These are phyloP conservation scores for Heliocidaris erythrogramma DNA, from an alignment of 35 echinoderm and acorn worm species.

Conservation along the genomic window DNA sequence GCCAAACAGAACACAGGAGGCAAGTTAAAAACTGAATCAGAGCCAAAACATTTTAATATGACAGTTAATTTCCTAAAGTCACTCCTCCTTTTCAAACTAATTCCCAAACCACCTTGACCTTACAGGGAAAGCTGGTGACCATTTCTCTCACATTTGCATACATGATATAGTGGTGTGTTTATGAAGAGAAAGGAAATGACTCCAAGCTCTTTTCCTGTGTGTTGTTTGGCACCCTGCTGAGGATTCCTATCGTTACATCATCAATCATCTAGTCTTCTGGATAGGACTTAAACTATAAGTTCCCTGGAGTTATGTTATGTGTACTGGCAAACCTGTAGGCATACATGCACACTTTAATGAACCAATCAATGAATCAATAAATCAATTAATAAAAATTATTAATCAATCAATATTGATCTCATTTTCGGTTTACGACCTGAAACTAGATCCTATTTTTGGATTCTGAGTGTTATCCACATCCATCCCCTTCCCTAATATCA, in stretches of 20 bases:
- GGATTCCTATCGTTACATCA: not conserved
- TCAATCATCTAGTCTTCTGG: not conserved
- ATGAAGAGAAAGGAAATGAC: not conserved
- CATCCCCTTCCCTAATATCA: too few species aligned
- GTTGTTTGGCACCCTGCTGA: not conserved
- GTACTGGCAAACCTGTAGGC: too few species aligned
- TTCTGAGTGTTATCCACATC: too few species aligned
- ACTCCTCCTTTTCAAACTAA: not conserved
- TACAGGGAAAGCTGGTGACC: not conserved
- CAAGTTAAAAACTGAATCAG: not conserved
- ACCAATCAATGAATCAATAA: too few species aligned
- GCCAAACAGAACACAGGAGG: not conserved
- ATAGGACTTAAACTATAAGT: not conserved
- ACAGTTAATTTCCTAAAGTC: not conserved
- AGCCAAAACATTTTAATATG: not conserved
- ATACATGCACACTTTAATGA: too few species aligned
- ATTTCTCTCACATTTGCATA: not conserved
- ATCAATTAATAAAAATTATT: too few species aligned
- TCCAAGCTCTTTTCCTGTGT: not conserved
- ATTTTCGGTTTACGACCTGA: too few species aligned
- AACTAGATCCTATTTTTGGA: too few species aligned
- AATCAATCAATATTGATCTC: too few species aligned
- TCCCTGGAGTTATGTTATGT: too few species aligned
- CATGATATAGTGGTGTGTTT: not conserved
- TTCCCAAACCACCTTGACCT: not conserved